phyloP scores from a whole-genome alignment of 2,888 invertebrate species.

The Cephus nigrinus region DNA sequence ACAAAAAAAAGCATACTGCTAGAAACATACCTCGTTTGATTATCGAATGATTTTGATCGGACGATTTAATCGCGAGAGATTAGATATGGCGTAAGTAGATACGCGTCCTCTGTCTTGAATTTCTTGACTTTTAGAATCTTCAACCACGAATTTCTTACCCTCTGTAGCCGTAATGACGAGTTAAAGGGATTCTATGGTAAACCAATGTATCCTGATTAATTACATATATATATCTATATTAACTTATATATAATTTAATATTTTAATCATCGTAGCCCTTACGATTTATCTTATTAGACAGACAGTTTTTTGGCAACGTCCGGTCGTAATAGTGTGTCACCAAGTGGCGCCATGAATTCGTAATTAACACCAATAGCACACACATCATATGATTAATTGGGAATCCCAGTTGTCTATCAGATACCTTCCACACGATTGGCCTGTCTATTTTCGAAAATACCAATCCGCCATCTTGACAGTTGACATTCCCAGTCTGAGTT shows the following conservation, averaged over 20 bases:
- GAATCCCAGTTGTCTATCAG: background rate
- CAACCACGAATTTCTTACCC: background rate
- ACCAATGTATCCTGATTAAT: background rate
- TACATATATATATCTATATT: background rate
- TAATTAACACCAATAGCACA: background rate
- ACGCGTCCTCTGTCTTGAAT: background rate
- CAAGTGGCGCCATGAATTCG: background rate
- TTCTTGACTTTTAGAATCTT: background rate
- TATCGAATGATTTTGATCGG: background rate
- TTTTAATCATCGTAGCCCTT: background rate
- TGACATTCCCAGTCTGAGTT: background rate
- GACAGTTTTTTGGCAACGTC: background rate
- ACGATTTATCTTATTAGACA: background rate
- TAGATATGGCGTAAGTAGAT: background rate
- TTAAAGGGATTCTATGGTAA: background rate
- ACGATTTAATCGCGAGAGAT: background rate
- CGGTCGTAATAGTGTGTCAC: background rate
- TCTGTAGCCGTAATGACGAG: background rate
- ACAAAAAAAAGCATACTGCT: background rate
- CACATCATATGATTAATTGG: background rate
- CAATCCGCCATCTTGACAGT: conserved; percentile 2
- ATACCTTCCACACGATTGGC: background rate
- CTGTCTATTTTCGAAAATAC: background rate
- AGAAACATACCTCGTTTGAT: background rate
- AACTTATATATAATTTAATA: background rate